Base-by-base conservation (phyloP, 1,140 invertebrate species). In the Cotesia vestalis region DNA sequence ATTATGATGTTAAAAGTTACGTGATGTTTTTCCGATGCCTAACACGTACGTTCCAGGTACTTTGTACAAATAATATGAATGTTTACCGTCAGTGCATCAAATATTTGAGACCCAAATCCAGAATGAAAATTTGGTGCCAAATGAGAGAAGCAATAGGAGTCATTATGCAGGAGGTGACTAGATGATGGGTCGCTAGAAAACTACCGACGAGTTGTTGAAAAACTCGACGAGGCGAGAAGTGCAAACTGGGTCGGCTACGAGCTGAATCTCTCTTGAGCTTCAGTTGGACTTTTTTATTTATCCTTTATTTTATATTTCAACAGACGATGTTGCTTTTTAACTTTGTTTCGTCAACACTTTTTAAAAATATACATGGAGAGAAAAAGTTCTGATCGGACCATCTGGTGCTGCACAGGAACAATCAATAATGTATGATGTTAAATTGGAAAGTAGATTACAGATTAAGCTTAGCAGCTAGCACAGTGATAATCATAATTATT, bases 51-150 rank as follows among this genome's bases (percentile, higher is more conserved):
- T 67, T 67, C 61, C 59, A 27, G 11, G 11, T 60, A 40, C 62
- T 60, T 66, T 72, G 62, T 71, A 20, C 27, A 36, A 40, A 66
- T 63, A 63, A 71, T 71, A 63, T 46, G 55, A 72, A 66, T 72
- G 64, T 72, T 72, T 72, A 57, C 71, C 66, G 61, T 72, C 60
- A 20, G 57, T 20, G 63, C 71, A 72, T 72, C 71, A 72, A 72
- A 68, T 72, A 72, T 72, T 72, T 72, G 71, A 36, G 38, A 5
- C 61, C 11, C 20, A 14, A 46, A 59, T 27, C 27, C 27, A 27
- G 27, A 27, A 27, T 27, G 27, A 27, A 27, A 27, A 27, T 11
- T 9, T 34, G 52, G 35, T 62, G 35, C 12, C 35, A 62, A 12
- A 62, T 62, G 11, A 36, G 35, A 38, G 35, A 14, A 2, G 14